Conservation (phyloP, 1,140 invertebrate species). For the Aphelinus certus region DNA sequence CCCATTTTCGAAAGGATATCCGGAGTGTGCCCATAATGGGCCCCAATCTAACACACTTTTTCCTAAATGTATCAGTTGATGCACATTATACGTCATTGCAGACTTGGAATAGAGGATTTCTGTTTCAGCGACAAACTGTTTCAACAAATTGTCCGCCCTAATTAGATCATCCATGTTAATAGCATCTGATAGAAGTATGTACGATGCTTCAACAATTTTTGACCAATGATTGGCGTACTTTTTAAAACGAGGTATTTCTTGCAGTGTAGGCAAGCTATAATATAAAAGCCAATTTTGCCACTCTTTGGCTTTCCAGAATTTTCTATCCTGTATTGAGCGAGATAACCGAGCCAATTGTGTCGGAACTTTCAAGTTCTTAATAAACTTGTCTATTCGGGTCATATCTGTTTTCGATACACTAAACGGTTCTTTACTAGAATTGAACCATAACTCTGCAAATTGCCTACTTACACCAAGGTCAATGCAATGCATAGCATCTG, state of each 20-base stretch:
- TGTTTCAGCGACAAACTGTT: conserved; percentile 15
- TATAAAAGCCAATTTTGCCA: conserved; percentile 39
- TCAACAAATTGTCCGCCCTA: not conserved
- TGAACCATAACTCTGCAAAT: conserved; percentile 39
- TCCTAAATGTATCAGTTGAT: conserved; percentile 35
- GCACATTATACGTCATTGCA: conserved; percentile 41
- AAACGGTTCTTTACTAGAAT: not conserved
- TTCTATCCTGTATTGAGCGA: conserved; percentile 10
- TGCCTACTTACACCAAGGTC: conserved; percentile 35
- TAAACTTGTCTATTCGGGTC: conserved; percentile 6
- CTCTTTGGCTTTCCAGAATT: conserved; percentile 35
- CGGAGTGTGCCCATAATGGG: conserved; percentile 34
- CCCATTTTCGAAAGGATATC: conserved; percentile 37
- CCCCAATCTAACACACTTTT: conserved; percentile 37
- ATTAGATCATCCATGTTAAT: not conserved
- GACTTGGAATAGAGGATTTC: conserved; percentile 22
- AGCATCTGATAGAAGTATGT: not conserved
- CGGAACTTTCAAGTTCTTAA: conserved; percentile 29
- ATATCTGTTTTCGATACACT: conserved; percentile 5
- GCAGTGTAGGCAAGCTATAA: conserved; percentile 36
- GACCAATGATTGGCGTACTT: conserved; percentile 32
- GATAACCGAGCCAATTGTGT: conserved; percentile 34
- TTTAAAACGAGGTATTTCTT: not conserved
- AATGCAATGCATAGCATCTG: conserved; percentile 40
- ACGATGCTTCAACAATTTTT: conserved; percentile 24